A percentile compares a stretch with the other conserved stretches of the same genome.
Conservation (phyloP, 92 coral and sea anemone species). For the Pocillopora grandis region DNA sequence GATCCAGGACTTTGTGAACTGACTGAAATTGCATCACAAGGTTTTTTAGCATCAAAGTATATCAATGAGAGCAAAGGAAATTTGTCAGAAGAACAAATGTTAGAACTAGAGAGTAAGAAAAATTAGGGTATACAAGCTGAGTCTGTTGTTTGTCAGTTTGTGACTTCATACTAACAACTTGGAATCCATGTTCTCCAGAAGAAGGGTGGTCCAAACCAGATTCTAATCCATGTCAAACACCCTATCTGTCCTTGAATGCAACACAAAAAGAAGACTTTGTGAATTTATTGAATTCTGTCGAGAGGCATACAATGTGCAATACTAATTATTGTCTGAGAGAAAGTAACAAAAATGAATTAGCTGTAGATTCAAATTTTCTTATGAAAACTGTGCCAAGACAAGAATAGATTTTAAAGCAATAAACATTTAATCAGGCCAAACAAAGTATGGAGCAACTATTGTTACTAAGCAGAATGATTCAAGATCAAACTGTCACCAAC, state of each 20-base stretch:
- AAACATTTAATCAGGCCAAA: constrained; percentile 14
- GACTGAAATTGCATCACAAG: not conserved
- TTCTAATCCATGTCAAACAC: constrained; percentile 28
- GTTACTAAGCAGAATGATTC: constrained; percentile 32
- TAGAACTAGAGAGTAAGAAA: not conserved
- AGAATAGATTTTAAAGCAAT: constrained; percentile 28
- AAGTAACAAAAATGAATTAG: constrained; percentile 5
- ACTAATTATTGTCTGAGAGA: constrained; percentile 23
- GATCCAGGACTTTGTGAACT: constrained; percentile 2
- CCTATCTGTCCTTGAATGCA: constrained; percentile 16
- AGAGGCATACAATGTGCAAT: constrained; percentile 28
- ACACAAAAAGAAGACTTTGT: not conserved
- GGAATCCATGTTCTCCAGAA: constrained; percentile 15
- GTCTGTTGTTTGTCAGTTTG: not conserved
- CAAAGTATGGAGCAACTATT: constrained; percentile 22
- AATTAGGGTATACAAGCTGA: not conserved
- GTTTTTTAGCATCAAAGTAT: not conserved
- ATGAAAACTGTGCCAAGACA: constrained; percentile 24
- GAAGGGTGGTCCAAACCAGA: constrained; percentile 21
- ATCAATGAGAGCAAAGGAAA: not conserved
- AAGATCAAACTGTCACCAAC: constrained; percentile 18
- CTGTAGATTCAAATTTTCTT: constrained; percentile 41
- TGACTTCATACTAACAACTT: constrained; percentile 31
- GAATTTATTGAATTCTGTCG: constrained; percentile 13
- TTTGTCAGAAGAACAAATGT: not conserved